These are phyloP conservation scores for Rousettus leschenaultii DNA, from an alignment of 2,113 vertebrate genomes.

Conservation along the genomic window DNA sequence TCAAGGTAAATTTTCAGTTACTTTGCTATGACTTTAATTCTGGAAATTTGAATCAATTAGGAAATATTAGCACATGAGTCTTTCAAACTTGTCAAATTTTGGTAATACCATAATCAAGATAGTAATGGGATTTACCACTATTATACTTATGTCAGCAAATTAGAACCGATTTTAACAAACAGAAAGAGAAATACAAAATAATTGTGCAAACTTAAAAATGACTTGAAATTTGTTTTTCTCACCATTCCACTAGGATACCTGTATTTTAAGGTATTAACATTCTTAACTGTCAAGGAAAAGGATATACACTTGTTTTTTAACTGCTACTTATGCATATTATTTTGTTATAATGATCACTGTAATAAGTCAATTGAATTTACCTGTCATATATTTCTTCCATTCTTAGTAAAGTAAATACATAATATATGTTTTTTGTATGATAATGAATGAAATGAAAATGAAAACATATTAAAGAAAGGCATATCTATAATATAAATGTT, in stretches of 20 bases:
- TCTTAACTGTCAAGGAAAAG: neutral
- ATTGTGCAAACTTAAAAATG: neutral
- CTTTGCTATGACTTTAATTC: constrained; percentile 23
- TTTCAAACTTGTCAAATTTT: constrained; percentile 14
- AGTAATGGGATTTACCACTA: neutral
- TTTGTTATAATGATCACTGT: neutral
- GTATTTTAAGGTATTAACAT: neutral
- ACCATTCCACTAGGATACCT: neutral
- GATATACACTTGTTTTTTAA: neutral
- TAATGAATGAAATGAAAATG: neutral
- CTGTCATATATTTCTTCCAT: neutral
- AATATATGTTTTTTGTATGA: neutral
- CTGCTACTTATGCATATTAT: neutral
- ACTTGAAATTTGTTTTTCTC: neutral
- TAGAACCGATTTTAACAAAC: neutral
- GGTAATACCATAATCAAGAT: neutral
- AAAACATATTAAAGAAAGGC: neutral
- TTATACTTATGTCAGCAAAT: neutral
- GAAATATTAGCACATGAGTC: neutral
- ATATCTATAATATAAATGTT: neutral
- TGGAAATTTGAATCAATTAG: neutral
- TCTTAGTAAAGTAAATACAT: neutral
- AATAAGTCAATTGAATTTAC: neutral
- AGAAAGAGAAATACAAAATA: constrained; percentile 8
- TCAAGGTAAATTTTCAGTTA: neutral